A percentile compares a stretch with the other conserved stretches of the same genome.
Conservation (phyloP, 92 coral and sea anemone species). For the Isaurus tuberculatus region DNA sequence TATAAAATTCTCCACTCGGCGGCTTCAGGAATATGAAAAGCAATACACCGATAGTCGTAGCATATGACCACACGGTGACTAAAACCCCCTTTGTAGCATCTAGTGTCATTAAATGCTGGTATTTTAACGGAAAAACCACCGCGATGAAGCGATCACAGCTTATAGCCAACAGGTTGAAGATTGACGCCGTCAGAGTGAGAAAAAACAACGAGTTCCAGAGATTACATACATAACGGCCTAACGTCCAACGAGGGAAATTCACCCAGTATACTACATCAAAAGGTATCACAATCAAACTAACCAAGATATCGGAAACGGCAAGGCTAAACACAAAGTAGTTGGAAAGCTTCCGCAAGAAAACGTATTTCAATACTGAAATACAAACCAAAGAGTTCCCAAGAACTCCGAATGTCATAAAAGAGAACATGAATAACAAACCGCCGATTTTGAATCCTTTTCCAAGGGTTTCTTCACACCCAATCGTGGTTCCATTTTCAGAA, state of each 20-base stretch:
- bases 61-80: constrained; percentile 72
- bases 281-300: constrained; percentile 68
- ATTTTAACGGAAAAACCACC: constrained; percentile 88
- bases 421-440: constrained; percentile 70
- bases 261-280: constrained; percentile 85
- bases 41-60: constrained; percentile 60
- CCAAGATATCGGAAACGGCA: constrained; percentile 81
- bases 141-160: constrained; percentile 90
- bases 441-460: constrained; percentile 59
- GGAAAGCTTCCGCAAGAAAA: constrained; percentile 65
- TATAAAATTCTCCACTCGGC: constrained; percentile 64
- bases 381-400: constrained; percentile 79
- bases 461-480: constrained; percentile 62
- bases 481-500: constrained; percentile 28
- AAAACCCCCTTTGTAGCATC: constrained; percentile 60
- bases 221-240: constrained; percentile 73
- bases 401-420: constrained; percentile 57
- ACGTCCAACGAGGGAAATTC: constrained; percentile 78
- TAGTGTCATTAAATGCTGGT: constrained; percentile 63
- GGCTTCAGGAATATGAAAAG: constrained; percentile 73
- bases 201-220: constrained; percentile 87
- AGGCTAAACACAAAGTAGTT: constrained; percentile 72
- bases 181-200: constrained; percentile 78
- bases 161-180: constrained; percentile 76
- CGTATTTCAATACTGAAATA: constrained; percentile 60